These are phyloP conservation scores for Mercenaria mercenaria DNA, from an alignment of 1,140 invertebrate species.

Conservation along the genomic window DNA sequence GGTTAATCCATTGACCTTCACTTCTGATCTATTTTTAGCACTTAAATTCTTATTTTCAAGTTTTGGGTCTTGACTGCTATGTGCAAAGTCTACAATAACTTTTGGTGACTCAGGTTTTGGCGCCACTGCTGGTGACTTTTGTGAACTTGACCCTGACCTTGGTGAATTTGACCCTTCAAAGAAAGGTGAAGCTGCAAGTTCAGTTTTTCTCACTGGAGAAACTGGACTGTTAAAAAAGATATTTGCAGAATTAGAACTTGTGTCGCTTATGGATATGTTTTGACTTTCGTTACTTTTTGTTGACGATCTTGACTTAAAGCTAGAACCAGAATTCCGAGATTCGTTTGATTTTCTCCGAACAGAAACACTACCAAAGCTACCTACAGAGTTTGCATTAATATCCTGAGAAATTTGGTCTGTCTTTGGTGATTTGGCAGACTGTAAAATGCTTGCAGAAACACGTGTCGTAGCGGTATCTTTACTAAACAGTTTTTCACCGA, in stretches of 20 bases:
- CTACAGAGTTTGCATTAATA: constrained; percentile 55
- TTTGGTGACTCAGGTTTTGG: constrained; percentile 56
- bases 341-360: constrained; percentile 65
- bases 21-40: constrained; percentile 63
- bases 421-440: constrained; percentile 73
- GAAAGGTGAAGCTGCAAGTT: constrained; percentile 29
- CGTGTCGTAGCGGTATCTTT: constrained; percentile 83
- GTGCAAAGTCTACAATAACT: constrained; percentile 44
- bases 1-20: constrained; percentile 65
- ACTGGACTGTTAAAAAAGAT: constrained; percentile 43
- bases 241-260: constrained; percentile 75
- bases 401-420: constrained; percentile 61
- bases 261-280: constrained; percentile 29
- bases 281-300: constrained; percentile 48
- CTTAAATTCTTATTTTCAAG: constrained; percentile 35
- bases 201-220: constrained; percentile 55
- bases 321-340: constrained; percentile 47
- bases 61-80: constrained; percentile 1
- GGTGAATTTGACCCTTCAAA: constrained; percentile 36
- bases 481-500: constrained; percentile 85
- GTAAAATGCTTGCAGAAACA: constrained; percentile 79
- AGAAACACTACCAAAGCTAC: constrained; percentile 64
- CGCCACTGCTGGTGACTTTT: constrained; percentile 38
- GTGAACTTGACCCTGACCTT: constrained; percentile 15
- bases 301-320: constrained; percentile 51